These are phyloP conservation scores for Ptychodera flava DNA, from an alignment of 35 echinoderm and acorn worm species.

Conservation along the genomic window DNA sequence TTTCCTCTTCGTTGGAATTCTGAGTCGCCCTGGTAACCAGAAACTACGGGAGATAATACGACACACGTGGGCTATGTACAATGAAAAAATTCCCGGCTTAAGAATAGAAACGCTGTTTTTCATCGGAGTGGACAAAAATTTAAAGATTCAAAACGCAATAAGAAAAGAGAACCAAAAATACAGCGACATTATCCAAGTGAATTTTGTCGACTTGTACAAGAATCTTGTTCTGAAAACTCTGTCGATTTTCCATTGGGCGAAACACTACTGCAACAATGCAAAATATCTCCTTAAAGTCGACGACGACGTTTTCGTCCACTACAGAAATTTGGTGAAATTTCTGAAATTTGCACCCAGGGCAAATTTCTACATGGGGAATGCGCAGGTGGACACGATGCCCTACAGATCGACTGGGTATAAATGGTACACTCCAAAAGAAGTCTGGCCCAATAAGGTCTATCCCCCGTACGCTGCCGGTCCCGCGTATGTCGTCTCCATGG, in stretches of 20 bases:
- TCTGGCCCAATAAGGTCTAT: neutral
- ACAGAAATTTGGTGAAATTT: neutral
- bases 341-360: neutral
- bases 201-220: neutral
- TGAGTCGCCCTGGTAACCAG: neutral
- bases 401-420: neutral
- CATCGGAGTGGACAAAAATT: neutral
- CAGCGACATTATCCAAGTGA: neutral
- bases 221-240: neutral
- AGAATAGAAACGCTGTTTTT: neutral
- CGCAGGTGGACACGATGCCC: neutral
- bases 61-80: neutral
- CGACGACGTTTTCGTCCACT: neutral
- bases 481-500: neutral
- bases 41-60: neutral
- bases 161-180: neutral
- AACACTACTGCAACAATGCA: neutral
- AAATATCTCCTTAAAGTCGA: neutral
- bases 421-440: neutral
- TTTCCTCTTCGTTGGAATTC: neutral
- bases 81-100: neutral
- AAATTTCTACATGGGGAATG: neutral
- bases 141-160: neutral
- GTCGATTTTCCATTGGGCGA: neutral
- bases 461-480: neutral